phyloP scores from a whole-genome alignment of 1,140 invertebrate species.

The Odontomachus brunneus region DNA sequence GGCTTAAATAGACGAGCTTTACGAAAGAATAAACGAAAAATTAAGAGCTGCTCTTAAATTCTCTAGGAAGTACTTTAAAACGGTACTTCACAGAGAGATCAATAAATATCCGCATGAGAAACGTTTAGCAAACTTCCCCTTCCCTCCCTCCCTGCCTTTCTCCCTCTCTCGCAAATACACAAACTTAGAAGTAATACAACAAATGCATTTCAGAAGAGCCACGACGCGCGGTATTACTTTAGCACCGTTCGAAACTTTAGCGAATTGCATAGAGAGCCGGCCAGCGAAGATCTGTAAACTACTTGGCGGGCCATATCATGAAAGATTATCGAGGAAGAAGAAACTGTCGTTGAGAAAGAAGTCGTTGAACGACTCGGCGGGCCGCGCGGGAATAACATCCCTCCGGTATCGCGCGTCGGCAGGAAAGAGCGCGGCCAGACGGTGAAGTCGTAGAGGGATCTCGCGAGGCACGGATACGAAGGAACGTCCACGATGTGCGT shows the following conservation, averaged over 20 bases:
- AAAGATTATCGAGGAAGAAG: conserved; percentile 58
- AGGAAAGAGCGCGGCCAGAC: conserved; percentile 33
- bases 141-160: no score
- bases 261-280: conserved; percentile 36
- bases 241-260: conserved; percentile 38
- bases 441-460: conserved; percentile 32
- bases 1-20: neutral
- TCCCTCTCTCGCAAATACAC: no score
- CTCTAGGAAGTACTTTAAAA: neutral
- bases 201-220: neutral
- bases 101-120: no score
- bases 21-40: neutral
- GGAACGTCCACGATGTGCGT: conserved; percentile 25
- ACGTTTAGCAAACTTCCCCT: no score
- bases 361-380: conserved; percentile 57
- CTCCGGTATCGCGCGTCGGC: neutral
- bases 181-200: neutral
- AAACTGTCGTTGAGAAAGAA: conserved; percentile 58
- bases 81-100: neutral
- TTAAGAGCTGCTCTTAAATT: no score
- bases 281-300: conserved; percentile 44
- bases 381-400: conserved; percentile 37
- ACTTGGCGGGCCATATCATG: conserved; percentile 52
- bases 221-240: conserved; percentile 1
- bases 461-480: conserved; percentile 3